Percentiles rank a stretch among this genome's conserved stretches.
Evolutionary conservation across 2,113 vertebrate species (phyloP).

Genomic region (Psittacus erithacus): DNA sequence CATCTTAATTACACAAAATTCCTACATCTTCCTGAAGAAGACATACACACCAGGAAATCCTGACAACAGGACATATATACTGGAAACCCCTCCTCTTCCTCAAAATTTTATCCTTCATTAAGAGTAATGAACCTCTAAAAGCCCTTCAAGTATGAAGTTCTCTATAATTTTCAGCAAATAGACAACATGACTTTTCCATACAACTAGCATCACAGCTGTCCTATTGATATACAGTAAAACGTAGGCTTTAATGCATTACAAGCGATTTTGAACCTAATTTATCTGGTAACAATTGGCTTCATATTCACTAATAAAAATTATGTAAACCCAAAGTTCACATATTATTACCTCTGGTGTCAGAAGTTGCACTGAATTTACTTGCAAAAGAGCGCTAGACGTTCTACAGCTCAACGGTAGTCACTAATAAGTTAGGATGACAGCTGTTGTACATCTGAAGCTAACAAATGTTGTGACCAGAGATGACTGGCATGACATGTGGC

Average conservation of each 20-base stretch:
- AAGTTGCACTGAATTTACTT: constrained; percentile 2
- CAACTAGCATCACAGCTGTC: not conserved
- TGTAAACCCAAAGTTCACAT: not conserved
- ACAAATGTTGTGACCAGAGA: constrained; percentile 78
- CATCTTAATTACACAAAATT: not conserved
- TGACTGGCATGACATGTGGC: constrained; percentile 76
- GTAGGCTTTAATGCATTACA: not conserved
- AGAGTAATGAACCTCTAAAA: not conserved
- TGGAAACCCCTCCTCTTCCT: not conserved
- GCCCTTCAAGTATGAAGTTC: not conserved
- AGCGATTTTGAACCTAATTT: not conserved
- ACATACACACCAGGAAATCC: not conserved
- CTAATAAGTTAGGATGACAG: constrained; percentile 68
- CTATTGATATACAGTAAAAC: not conserved
- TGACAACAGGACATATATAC: not conserved
- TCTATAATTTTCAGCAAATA: not conserved
- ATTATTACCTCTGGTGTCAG: not conserved
- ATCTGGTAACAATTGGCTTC: not conserved
- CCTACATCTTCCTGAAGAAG: not conserved
- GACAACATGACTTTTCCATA: not conserved
- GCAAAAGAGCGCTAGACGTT: not conserved
- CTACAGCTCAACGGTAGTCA: constrained; percentile 38
- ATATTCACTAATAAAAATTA: not conserved
- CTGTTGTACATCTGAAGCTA: constrained; percentile 74
- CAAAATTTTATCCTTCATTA: not conserved